Evolutionary conservation across 2,113 vertebrate species (phyloP).

Genomic region (Triplophysa rosa): DNA sequence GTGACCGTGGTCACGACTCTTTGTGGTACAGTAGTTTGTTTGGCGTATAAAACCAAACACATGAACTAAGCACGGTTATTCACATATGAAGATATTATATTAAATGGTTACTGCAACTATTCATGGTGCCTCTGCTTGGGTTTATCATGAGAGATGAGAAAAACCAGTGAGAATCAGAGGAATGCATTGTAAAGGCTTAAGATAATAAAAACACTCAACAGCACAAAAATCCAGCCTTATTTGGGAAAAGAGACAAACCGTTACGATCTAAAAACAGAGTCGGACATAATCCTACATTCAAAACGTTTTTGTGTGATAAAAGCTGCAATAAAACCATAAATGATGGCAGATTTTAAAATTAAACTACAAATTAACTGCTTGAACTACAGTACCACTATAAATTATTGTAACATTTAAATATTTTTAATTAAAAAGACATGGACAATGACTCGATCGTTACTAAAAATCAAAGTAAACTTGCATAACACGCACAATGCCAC

Average conservation of each 20-base stretch:
- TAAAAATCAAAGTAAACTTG: too few relatives aligned
- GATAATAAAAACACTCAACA: conserved; percentile 8
- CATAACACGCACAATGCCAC: too few relatives aligned
- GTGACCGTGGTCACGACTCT: not conserved
- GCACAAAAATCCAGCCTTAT: conserved; percentile 26
- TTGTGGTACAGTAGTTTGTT: conserved; percentile 12
- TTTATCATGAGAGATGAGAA: conserved; percentile 12
- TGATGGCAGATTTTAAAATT: not conserved
- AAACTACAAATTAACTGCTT: too few relatives aligned
- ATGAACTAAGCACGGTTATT: not conserved
- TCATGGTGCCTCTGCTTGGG: conserved; percentile 4
- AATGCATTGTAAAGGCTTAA: conserved; percentile 24
- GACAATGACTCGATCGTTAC: too few relatives aligned
- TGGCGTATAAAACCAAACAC: not conserved
- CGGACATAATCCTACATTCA: not conserved
- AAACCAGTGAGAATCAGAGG: not conserved
- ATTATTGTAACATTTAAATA: too few relatives aligned
- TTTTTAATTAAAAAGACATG: too few relatives aligned
- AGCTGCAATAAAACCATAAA: not conserved
- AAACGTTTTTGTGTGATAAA: not conserved
- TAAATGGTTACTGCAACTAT: conserved; percentile 13
- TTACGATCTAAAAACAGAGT: conserved; percentile 1
- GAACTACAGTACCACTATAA: too few relatives aligned
- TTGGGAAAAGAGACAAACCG: conserved; percentile 28
- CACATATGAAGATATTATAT: not conserved